Percentiles rank a stretch among this genome's conserved stretches.
Evolutionary conservation across 2,797 vertebrate genomes (phyloP).

Genomic region (Anabacerthia variegaticeps): DNA sequence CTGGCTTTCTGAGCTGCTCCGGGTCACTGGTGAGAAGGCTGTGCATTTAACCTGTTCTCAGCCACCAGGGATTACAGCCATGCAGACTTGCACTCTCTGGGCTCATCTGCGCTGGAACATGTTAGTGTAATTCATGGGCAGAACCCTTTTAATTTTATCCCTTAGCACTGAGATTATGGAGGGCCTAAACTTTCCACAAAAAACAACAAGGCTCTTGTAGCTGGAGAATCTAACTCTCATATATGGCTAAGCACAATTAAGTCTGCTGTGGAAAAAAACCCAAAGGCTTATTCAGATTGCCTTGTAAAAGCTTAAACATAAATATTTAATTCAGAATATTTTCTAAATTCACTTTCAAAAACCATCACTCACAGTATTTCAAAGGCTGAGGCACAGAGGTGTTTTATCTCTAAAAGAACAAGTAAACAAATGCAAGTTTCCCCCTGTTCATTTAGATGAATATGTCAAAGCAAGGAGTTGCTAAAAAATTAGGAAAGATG

Average conservation of each 20-base stretch:
- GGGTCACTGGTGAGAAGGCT: not conserved
- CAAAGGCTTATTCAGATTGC: conserved; percentile 54
- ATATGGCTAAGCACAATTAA: conserved; percentile 48
- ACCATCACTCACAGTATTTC: conserved; percentile 52
- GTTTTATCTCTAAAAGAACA: conserved; percentile 63
- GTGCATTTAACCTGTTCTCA: not conserved
- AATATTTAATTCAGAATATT: conserved; percentile 70
- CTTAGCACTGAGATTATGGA: not conserved
- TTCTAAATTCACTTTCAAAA: conserved; percentile 65
- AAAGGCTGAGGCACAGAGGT: conserved; percentile 58
- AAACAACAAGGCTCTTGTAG: not conserved
- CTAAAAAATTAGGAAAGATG: conserved; percentile 26
- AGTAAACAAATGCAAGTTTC: conserved; percentile 64
- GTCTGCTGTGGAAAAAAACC: conserved; percentile 47
- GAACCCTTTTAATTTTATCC: not conserved
- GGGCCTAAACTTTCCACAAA: not conserved
- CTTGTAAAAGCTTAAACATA: conserved; percentile 67
- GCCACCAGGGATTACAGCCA: not conserved
- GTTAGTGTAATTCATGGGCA: not conserved
- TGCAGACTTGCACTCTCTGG: not conserved
- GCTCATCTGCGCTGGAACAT: not conserved
- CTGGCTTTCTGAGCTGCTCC: not conserved
- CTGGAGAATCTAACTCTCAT: not conserved
- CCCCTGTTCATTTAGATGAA: conserved; percentile 39
- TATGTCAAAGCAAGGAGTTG: conserved; percentile 40